Evolutionary conservation across 2,113 vertebrate genomes (phyloP), one percentile per base, ranked within the genome.

Genomic region (Mus pahari): DNA sequence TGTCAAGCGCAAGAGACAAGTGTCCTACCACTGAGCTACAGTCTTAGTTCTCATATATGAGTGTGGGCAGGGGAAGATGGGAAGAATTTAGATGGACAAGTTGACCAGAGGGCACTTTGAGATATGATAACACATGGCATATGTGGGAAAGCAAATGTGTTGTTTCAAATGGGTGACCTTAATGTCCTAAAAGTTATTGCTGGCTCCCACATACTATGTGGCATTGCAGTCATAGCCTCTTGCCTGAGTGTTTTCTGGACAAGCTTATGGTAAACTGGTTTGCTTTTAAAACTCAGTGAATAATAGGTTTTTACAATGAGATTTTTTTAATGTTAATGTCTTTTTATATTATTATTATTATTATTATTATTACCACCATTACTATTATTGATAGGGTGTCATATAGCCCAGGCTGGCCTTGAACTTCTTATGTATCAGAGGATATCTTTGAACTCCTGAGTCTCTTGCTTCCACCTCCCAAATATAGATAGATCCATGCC

Each of bases 321-420:
- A 84, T 73, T 94, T 73, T 95, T 93, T 93, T 86, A 91, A n/a
- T n/a, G 75, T 60, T 92, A 62, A 88, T 68, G 14, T 86, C 39
- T 86, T 92, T 31, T 33, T 58, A 5, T 68, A 48, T 14, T 12
- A 83, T 64, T 17, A 64, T 64, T 8, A 45, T 66, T 5, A 39
- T 26, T 24, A 60, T 20, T 60, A 60, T 5, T 20, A 60, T 5
- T 64, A 64, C 9, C 10, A 64, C 3, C 26, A 64, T 14, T 36
- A 82, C 39, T 22, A 82, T 39, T 26, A 60, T 16, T 39, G 20
- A 71, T 16, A 26, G 12, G 20, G 13, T 55, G 7, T 70, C 86
- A 55, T 42, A 53, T 39, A 73, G 36, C 13, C 48, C 48, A 71
- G 48, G 66, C 48, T 87, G 48, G 36, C 22, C 68, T 55, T 66